Evolutionary conservation across 2,113 vertebrate species (phyloP).

Genomic region (Collichthys lucidus): DNA sequence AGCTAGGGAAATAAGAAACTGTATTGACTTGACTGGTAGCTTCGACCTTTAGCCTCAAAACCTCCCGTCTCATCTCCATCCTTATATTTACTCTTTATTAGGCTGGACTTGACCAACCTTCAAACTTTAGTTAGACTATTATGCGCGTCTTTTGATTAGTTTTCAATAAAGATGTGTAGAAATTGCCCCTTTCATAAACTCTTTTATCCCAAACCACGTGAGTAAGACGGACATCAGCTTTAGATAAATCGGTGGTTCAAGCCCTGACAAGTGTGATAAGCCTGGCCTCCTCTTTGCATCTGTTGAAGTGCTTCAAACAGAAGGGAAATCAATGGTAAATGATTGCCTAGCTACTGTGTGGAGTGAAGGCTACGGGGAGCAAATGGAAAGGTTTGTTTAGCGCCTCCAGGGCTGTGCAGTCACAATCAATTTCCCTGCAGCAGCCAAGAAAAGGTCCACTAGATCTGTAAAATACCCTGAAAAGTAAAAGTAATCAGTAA

Average conservation of each 20-base stretch:
- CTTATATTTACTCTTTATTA: neutral
- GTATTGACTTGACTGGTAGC: neutral
- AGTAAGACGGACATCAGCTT: slow-evolving; percentile 5
- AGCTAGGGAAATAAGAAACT: neutral
- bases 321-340: slow-evolving; percentile 60
- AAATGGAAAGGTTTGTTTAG: slow-evolving; percentile 58
- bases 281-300: slow-evolving; percentile 47
- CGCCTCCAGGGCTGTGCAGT: slow-evolving; percentile 45
- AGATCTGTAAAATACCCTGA: slow-evolving; percentile 32
- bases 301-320: slow-evolving; percentile 45
- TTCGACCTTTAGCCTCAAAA: slow-evolving; percentile 4
- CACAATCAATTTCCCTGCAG: slow-evolving; percentile 63
- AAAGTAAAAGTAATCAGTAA: slow-evolving; percentile 25
- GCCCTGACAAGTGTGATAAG: slow-evolving; percentile 49
- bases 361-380: slow-evolving; percentile 56
- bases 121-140: too few species aligned
- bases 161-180: neutral
- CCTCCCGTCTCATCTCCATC: neutral
- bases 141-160: neutral
- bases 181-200: slow-evolving; percentile 6
- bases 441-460: slow-evolving; percentile 25
- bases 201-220: neutral
- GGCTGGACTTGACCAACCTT: neutral
- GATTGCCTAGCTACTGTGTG: slow-evolving; percentile 39
- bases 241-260: slow-evolving; percentile 29